Conservation (phyloP, 1,140 invertebrate species). For the Heliconius himera region DNA sequence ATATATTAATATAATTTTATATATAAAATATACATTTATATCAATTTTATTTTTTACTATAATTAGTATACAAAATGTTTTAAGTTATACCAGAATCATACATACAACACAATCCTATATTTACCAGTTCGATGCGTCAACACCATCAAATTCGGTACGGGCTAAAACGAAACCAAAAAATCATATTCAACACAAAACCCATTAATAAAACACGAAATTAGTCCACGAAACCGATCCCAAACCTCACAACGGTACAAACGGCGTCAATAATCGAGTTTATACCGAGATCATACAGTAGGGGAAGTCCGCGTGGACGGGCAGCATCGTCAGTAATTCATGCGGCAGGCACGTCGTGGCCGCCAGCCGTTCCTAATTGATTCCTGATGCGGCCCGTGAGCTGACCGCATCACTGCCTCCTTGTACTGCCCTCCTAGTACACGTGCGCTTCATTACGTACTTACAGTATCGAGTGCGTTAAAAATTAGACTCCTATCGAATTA, state of each 20-base stretch:
- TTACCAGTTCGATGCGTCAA: neutral
- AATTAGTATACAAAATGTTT: too few relatives aligned
- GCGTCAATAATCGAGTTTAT: slow-evolving; percentile 39
- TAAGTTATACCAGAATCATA: neutral
- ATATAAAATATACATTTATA: too few relatives aligned
- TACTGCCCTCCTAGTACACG: slow-evolving; percentile 63
- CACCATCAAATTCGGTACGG: neutral
- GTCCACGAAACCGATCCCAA: neutral
- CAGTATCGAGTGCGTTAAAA: slow-evolving; percentile 36
- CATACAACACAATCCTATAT: too few relatives aligned
- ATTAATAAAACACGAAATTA: neutral
- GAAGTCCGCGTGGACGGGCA: slow-evolving; percentile 50
- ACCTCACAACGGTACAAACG: neutral
- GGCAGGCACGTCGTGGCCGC: slow-evolving; percentile 71
- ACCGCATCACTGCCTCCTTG: slow-evolving; percentile 76
- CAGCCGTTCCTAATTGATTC: slow-evolving; percentile 79
- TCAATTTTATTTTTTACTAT: too few relatives aligned
- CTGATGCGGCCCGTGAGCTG: slow-evolving; percentile 73
- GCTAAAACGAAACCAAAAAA: neutral
- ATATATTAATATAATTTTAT: neutral
- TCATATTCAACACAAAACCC: neutral
- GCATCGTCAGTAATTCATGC: slow-evolving; percentile 78
- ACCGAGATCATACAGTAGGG: slow-evolving; percentile 55
- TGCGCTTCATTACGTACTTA: slow-evolving; percentile 72
- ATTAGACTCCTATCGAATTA: slow-evolving; percentile 30